Conservation (phyloP, 2,113 vertebrate genomes). For the Malurus elegans region DNA sequence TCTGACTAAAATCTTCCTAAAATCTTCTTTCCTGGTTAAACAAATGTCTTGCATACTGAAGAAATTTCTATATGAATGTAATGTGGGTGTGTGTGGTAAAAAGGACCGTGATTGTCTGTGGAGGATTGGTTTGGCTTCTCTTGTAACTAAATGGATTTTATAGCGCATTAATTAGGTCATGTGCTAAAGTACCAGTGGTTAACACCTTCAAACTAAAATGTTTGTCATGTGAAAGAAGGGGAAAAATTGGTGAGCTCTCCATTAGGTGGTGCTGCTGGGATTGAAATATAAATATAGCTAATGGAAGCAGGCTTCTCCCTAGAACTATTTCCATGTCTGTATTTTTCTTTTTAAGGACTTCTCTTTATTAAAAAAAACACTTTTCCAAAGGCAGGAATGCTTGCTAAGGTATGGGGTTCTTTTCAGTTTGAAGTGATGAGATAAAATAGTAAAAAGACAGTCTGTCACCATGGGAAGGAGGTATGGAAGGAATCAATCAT, state of each 20-base stretch:
- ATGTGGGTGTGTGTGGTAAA: neutral
- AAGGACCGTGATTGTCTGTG: neutral
- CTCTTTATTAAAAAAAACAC: neutral
- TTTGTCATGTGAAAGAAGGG: constrained; percentile 3
- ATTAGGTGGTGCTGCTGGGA: constrained; percentile 69
- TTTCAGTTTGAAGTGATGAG: neutral
- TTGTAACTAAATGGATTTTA: neutral
- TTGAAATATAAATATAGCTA: constrained; percentile 32
- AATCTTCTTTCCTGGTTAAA: neutral
- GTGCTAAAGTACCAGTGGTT: constrained; percentile 24
- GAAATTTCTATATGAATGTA: neutral
- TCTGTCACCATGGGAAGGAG: neutral
- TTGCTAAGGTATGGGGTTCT: neutral
- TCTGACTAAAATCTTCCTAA: neutral
- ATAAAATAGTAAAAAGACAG: neutral
- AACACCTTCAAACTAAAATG: constrained; percentile 21
- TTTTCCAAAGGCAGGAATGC: neutral
- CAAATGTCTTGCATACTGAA: neutral
- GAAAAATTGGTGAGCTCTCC: constrained; percentile 36
- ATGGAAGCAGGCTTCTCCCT: neutral
- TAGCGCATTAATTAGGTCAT: neutral
- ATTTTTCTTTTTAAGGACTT: neutral
- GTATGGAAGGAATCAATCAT: neutral
- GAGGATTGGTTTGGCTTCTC: neutral
- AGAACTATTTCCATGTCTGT: neutral